Conservation (phyloP, 2,113 vertebrate species). For the Leucopternis melanops region DNA sequence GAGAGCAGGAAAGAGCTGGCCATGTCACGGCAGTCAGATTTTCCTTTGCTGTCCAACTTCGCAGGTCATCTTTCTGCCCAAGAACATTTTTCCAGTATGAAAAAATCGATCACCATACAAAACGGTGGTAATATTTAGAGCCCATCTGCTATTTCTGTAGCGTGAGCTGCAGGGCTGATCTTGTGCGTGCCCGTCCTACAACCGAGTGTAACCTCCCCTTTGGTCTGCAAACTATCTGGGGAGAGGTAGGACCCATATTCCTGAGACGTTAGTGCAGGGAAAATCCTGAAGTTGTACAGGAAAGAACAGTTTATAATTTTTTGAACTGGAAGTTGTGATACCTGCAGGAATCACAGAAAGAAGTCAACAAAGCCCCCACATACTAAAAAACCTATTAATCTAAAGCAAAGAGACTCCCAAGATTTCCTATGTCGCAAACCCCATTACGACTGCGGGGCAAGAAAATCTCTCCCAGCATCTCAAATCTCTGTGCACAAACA, state of each 20-base stretch:
- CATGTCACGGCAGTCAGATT: accelerated
- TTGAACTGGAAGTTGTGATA: neutral
- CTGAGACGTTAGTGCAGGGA: neutral
- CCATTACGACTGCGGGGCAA: neutral
- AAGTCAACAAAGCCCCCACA: neutral
- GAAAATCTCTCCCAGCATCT: neutral
- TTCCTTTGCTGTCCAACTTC: neutral
- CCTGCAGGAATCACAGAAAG: neutral
- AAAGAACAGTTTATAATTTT: neutral
- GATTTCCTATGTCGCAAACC: neutral
- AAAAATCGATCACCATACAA: neutral
- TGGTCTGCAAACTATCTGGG: neutral
- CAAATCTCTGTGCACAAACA: neutral
- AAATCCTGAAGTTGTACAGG: neutral
- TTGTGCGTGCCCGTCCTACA: neutral
- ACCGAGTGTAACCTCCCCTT: neutral
- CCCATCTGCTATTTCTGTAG: neutral
- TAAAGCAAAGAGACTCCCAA: neutral
- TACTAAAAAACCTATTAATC: neutral
- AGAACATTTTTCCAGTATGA: neutral
- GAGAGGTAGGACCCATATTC: neutral
- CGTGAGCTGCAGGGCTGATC: neutral
- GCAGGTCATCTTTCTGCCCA: neutral
- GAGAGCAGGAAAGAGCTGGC: neutral
- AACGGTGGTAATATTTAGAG: neutral